Base-by-base conservation (phyloP, 1,140 invertebrate species). In the Lasioglossum albipes region DNA sequence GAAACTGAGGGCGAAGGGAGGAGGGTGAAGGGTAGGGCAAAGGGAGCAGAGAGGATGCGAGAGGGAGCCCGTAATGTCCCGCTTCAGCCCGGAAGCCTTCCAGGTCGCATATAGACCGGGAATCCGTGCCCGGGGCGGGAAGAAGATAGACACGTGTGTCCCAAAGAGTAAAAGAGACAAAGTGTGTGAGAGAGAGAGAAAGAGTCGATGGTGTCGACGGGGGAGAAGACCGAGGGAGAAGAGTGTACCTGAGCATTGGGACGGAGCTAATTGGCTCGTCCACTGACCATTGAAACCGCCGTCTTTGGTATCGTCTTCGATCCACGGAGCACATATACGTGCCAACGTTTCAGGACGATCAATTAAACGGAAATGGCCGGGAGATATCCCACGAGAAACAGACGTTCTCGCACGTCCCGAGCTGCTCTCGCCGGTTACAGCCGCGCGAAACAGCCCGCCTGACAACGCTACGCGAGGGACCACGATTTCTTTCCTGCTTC, bases 311-410 rank as follows among this genome's bases (percentile, higher is more conserved):
- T 87, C 86, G 83, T 71, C 79, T 86, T 77, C 85, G 86, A 88
- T 89, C 81, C 84, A 84, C 86, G 77, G 83, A 57, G 67, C 84
- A 84, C 80, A 79, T 84, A 86, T 86, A 86, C 86, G 82, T 75
- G 84, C 69, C 84, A 87, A 78, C 84, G 80, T 83, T 82, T 88
- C 84, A 79, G 84, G 88, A 84, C 90, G 89, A 91, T 91, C 89
- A 91, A 91, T 91, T 91, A 90, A 90, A 91, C 83, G 86, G 86
- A 90, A 90, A 91, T 89, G 89, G 88, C 88, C 84, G 76, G 52
- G 89, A 91, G 90, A 91, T 89, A 90, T 89, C 89, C 84, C 83
- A 83, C 61, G 81, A 84, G 81, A 88, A 90, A 88, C 89, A 87
- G 85, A 87, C 86, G 86, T 87, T 87, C 86, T 87, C 86, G 85